phyloP scores from a whole-genome alignment of 1,140 invertebrate genomes.

The Drosophila saltans region DNA sequence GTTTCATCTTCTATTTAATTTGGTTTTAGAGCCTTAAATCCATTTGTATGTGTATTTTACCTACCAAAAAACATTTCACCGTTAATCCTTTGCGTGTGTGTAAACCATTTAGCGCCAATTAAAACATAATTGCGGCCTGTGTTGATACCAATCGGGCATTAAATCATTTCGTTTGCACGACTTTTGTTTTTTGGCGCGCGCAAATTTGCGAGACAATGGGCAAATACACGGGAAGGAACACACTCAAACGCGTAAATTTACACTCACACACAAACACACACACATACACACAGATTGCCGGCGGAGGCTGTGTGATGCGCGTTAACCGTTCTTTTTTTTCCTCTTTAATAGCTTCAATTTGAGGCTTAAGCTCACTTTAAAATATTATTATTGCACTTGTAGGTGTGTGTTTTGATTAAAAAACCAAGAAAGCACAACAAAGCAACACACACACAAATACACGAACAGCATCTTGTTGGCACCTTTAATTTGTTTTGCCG shows the following conservation, averaged over 20 bases:
- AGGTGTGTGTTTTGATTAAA: slow-evolving; percentile 14
- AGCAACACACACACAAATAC: not conserved
- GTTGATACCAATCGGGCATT: slow-evolving; percentile 67
- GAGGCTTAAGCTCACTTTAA: slow-evolving; percentile 14
- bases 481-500: slow-evolving; percentile 9
- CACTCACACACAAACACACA: slow-evolving; percentile 5
- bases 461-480: slow-evolving; percentile 4
- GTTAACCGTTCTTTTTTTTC: slow-evolving; percentile 11
- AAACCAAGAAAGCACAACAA: not conserved
- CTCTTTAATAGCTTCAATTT: slow-evolving; percentile 15
- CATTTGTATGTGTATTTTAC: slow-evolving; percentile 28
- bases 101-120: slow-evolving; percentile 75
- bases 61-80: slow-evolving; percentile 26
- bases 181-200: slow-evolving; percentile 24
- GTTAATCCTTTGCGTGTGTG: slow-evolving; percentile 60
- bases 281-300: not conserved
- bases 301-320: slow-evolving; percentile 1
- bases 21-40: not conserved
- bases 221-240: not conserved
- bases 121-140: slow-evolving; percentile 77
- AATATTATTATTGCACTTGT: slow-evolving; percentile 22
- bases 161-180: slow-evolving; percentile 59
- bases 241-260: too few relatives aligned
- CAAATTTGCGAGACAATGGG: slow-evolving; percentile 48
- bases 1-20: not conserved